Evolutionary conservation across 92 coral and sea anemone species (phyloP).

Genomic region (Actinostola sp.): DNA sequence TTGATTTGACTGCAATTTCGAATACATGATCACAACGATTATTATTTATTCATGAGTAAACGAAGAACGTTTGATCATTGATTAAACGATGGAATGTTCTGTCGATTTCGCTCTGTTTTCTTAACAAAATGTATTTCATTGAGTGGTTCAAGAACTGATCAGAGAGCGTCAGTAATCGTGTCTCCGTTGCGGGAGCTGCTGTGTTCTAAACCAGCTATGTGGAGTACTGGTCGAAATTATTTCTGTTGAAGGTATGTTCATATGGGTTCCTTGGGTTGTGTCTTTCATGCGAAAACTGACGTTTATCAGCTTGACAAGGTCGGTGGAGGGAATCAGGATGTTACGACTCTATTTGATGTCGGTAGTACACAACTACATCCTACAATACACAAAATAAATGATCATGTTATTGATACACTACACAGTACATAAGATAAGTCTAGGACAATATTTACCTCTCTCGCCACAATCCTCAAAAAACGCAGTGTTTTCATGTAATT

Average conservation of each 20-base stretch:
- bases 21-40: slow-evolving; percentile 13
- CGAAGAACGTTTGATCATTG: slow-evolving; percentile 15
- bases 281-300: not conserved
- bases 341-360: too few species aligned
- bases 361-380: too few species aligned
- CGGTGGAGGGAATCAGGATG: not conserved
- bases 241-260: not conserved
- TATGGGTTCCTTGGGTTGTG: not conserved
- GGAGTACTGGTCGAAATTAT: not conserved
- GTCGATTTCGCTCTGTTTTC: slow-evolving; percentile 9
- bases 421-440: too few species aligned
- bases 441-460: too few species aligned
- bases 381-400: too few species aligned
- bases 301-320: not conserved
- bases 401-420: too few species aligned
- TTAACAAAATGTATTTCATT: not conserved
- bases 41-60: slow-evolving; percentile 16
- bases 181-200: not conserved
- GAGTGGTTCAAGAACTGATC: not conserved
- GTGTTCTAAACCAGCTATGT: not conserved
- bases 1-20: slow-evolving; percentile 22
- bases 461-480: too few species aligned
- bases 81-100: slow-evolving; percentile 15
- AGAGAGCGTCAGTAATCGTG: not conserved
- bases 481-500: too few species aligned